Conservation (phyloP, 2,113 vertebrate genomes). For the Pedionomus torquatus region DNA sequence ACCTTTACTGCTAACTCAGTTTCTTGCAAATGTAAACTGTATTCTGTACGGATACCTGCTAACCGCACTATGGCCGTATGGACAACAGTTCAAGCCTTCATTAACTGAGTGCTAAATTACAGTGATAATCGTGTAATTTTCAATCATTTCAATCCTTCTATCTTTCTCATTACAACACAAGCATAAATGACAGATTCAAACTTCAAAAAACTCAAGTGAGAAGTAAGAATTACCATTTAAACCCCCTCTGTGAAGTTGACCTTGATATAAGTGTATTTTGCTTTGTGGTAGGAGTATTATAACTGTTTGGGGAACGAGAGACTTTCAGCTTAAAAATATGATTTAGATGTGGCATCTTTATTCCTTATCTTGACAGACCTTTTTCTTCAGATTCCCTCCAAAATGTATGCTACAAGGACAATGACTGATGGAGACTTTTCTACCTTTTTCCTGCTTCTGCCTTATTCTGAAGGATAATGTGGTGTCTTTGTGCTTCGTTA, state of each 20-base stretch:
- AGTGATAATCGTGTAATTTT: slow-evolving; percentile 29
- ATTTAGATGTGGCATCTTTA: background rate
- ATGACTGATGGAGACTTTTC: background rate
- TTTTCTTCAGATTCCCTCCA: background rate
- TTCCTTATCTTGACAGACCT: background rate
- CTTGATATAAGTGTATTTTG: slow-evolving; percentile 8
- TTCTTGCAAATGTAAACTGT: slow-evolving; percentile 29
- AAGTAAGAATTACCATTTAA: slow-evolving; percentile 20
- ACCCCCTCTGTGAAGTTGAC: background rate
- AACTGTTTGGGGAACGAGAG: background rate
- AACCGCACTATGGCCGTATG: background rate
- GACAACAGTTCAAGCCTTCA: slow-evolving; percentile 47
- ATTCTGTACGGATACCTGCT: background rate
- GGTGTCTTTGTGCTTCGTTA: background rate
- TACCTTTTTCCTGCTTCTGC: background rate
- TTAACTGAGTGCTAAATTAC: slow-evolving; percentile 42
- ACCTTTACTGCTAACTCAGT: slow-evolving; percentile 41
- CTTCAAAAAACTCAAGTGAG: background rate
- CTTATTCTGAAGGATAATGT: background rate
- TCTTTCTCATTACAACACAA: background rate
- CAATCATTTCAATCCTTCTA: background rate
- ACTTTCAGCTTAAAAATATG: background rate
- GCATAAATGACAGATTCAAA: background rate
- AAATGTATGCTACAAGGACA: background rate
- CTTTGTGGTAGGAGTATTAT: background rate